Percentiles rank a stretch among this genome's conserved stretches.
Conservation (phyloP, 2,888 invertebrate genomes). For the Cinara cedri region DNA sequence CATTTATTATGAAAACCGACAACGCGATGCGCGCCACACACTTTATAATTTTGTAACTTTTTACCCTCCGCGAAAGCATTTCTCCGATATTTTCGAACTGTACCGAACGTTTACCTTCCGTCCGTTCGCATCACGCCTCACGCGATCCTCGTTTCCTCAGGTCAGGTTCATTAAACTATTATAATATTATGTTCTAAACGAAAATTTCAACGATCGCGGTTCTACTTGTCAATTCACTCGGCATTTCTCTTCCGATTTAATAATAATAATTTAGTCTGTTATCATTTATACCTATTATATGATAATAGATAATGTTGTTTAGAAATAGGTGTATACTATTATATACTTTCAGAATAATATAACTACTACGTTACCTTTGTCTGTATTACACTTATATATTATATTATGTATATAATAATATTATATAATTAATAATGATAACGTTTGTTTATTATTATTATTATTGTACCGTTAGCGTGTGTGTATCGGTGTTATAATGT, state of each 20-base stretch:
- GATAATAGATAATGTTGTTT: no score
- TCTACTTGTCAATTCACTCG: conserved; percentile 48
- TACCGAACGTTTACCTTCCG: neutral
- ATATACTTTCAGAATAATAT: conserved; percentile 32
- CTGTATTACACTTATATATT: conserved; percentile 9
- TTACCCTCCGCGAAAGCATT: no score
- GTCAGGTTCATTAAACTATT: conserved; percentile 34
- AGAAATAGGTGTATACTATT: neutral
- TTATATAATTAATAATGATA: neutral
- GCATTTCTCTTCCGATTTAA: conserved; percentile 43
- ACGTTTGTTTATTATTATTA: conserved; percentile 2
- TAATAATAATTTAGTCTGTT: no score
- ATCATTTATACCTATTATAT: neutral
- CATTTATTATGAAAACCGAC: neutral
- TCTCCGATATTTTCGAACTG: neutral
- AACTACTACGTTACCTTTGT: conserved; percentile 42
- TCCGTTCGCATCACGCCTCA: neutral
- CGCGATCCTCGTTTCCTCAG: neutral
- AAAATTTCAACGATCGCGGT: neutral
- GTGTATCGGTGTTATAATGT: conserved; percentile 41
- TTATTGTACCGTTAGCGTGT: neutral
- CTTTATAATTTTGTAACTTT: no score
- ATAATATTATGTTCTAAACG: neutral
- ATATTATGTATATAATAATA: conserved; percentile 5
- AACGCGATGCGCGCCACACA: neutral